A percentile compares a stretch with the other conserved stretches of the same genome.
Evolutionary conservation across 2,113 vertebrate species (phyloP).

Genomic region (Alexandromys fortis): DNA sequence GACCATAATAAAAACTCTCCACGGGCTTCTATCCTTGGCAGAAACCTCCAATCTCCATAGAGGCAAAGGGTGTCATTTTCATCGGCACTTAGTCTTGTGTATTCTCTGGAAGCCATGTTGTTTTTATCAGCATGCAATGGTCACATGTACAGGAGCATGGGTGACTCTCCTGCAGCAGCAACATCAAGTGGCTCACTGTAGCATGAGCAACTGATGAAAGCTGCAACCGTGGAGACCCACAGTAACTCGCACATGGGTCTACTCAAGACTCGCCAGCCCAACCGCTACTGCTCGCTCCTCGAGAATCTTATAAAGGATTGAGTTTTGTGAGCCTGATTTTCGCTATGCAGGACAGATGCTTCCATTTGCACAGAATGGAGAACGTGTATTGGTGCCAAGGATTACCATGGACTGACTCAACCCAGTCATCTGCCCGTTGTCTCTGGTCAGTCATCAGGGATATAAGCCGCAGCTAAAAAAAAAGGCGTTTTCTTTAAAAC

Average conservation of each 20-base stretch:
- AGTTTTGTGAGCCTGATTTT: too few species aligned
- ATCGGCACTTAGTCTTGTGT: background rate
- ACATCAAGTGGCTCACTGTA: background rate
- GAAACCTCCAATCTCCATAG: background rate
- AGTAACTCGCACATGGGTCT: background rate
- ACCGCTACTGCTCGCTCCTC: too few species aligned
- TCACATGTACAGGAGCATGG: background rate
- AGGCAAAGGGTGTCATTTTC: background rate
- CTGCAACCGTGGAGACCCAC: background rate
- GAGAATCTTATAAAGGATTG: background rate
- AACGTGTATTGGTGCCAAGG: background rate
- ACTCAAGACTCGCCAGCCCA: background rate
- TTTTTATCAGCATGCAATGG: background rate
- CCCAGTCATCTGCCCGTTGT: rapidly evolving
- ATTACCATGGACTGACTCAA: background rate
- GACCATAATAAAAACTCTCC: background rate
- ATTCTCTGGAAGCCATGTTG: background rate
- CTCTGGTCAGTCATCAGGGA: background rate
- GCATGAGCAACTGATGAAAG: background rate
- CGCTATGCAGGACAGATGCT: background rate
- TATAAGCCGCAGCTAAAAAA: background rate
- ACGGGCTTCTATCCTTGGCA: background rate
- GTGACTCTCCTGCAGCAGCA: background rate
- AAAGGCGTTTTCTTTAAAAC: background rate
- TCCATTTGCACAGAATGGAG: background rate